A percentile compares a stretch with the other conserved stretches of the same genome.
Evolutionary conservation across 2,888 invertebrate genomes (phyloP).

Genomic region (Nomada lathburiana): DNA sequence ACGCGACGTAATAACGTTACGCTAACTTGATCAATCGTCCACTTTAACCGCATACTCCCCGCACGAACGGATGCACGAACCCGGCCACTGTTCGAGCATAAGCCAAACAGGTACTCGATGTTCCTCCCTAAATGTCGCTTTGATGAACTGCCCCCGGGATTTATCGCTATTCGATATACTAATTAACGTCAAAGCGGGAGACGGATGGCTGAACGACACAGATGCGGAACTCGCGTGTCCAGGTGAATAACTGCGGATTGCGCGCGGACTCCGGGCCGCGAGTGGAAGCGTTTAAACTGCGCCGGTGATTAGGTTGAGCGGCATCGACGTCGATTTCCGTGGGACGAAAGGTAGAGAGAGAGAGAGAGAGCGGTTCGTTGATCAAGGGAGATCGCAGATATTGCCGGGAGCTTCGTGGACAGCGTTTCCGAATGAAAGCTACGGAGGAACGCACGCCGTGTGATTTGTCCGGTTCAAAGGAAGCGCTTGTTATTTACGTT

Average conservation of each 20-base stretch:
- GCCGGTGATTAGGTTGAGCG: too few relatives aligned
- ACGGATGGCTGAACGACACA: background rate
- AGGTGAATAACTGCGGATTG: background rate
- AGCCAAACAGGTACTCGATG: constrained; percentile 74
- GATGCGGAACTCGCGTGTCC: background rate
- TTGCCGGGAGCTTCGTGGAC: background rate
- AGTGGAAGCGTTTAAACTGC: background rate
- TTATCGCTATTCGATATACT: constrained; percentile 78
- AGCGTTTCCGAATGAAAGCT: background rate
- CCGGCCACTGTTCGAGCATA: constrained; percentile 68
- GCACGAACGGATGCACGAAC: constrained; percentile 46
- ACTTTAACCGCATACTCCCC: constrained; percentile 56
- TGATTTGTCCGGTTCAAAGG: background rate
- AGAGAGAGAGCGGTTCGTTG: background rate
- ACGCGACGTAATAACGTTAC: constrained; percentile 79
- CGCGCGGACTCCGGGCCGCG: too few relatives aligned
- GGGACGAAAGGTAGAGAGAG: background rate
- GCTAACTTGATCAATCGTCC: constrained; percentile 81
- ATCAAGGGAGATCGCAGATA: background rate
- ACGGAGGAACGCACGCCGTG: background rate
- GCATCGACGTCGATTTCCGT: background rate
- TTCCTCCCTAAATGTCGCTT: constrained; percentile 61
- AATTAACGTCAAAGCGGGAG: constrained; percentile 45
- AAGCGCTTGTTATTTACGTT: background rate
- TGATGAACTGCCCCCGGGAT: constrained; percentile 74